Percentiles rank a stretch among this genome's conserved stretches.
These are phyloP conservation scores for Ormyrus pomaceus DNA, from an alignment of 2,888 invertebrate species.

Conservation along the genomic window DNA sequence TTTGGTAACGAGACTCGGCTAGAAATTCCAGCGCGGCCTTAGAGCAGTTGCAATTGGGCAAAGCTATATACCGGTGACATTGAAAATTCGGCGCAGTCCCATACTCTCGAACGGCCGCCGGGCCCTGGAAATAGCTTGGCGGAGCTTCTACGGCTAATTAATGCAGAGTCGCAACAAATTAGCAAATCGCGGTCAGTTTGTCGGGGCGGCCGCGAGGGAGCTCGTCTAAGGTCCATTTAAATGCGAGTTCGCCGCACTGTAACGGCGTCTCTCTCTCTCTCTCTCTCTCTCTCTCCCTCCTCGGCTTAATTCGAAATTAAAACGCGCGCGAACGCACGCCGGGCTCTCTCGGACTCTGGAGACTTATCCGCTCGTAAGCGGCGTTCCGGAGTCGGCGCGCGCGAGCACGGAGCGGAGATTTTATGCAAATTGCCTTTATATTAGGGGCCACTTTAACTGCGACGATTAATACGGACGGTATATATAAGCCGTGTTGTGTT, in stretches of 20 bases:
- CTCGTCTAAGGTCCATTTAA: conserved; percentile 46
- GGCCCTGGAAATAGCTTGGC: background rate
- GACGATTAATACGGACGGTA: conserved; percentile 37
- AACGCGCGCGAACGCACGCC: conserved; percentile 28
- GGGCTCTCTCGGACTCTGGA: conserved; percentile 37
- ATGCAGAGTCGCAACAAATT: conserved; percentile 50
- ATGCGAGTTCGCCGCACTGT: conserved; percentile 9
- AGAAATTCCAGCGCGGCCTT: too few relatives aligned
- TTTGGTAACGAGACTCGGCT: too few relatives aligned
- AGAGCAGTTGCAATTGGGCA: too few relatives aligned
- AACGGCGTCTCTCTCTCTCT: conserved; percentile 12
- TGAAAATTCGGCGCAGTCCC: conserved; percentile 27
- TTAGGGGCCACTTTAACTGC: conserved; percentile 46
- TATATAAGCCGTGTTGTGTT: too few relatives aligned
- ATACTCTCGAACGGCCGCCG: background rate
- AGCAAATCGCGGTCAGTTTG: conserved; percentile 54
- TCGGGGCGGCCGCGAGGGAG: conserved; percentile 3
- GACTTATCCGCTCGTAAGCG: conserved; percentile 54
- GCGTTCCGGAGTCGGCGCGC: conserved; percentile 24
- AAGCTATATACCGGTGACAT: conserved; percentile 7
- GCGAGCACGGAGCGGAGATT: conserved; percentile 22
- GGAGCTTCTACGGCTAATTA: conserved; percentile 35
- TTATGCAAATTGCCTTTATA: conserved; percentile 56
- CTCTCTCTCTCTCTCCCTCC: too few relatives aligned
- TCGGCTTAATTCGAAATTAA: conserved; percentile 59